These are phyloP conservation scores for Bucco capensis DNA, from an alignment of 2,113 vertebrate species.

Conservation along the genomic window DNA sequence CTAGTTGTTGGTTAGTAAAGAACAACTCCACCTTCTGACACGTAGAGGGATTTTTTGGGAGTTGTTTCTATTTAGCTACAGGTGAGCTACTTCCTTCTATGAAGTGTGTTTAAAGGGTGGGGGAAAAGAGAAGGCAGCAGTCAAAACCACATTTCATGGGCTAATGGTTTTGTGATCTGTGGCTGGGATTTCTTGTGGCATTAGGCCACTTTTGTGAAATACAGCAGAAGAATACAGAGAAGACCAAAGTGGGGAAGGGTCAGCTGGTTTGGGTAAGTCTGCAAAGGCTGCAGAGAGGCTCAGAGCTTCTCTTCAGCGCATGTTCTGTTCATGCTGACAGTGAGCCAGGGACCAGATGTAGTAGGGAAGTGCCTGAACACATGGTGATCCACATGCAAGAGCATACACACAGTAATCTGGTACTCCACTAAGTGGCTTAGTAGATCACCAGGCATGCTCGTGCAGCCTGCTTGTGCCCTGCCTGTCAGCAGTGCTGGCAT, in stretches of 20 bases:
- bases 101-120: background rate
- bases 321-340: background rate
- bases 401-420: background rate
- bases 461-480: background rate
- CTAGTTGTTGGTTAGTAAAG: background rate
- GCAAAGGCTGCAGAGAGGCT: background rate
- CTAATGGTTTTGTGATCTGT: background rate
- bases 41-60: accelerated
- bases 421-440: conserved; percentile 17
- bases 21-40: background rate
- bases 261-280: background rate
- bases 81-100: background rate
- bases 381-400: conserved; percentile 32
- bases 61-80: background rate
- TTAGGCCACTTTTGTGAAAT: background rate
- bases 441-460: background rate
- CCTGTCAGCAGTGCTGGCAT: background rate
- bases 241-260: background rate
- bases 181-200: background rate
- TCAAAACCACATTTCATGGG: background rate
- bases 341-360: background rate
- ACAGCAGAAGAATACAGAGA: too few relatives aligned
- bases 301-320: background rate
- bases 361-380: background rate
- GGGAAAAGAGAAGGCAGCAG: background rate